Conservation (phyloP, 2,113 vertebrate species). For the Monarcha castaneiventris region DNA sequence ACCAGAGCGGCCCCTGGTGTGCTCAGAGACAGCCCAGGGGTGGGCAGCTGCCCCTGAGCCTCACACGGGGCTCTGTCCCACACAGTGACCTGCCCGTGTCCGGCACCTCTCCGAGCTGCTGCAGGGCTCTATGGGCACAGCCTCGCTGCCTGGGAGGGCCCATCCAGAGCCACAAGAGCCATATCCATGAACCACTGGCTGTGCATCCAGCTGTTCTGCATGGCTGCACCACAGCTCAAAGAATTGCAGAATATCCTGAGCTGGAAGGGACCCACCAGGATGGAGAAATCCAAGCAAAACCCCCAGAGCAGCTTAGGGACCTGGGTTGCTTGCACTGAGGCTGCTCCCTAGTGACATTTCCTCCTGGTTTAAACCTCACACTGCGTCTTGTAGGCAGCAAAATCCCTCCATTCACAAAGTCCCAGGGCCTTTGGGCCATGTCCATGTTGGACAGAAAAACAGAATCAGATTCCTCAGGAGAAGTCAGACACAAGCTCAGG, state of each 20-base stretch:
- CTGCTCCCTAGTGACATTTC: not conserved
- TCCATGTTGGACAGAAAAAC: not conserved
- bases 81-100: not conserved
- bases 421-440: not conserved
- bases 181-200: not conserved
- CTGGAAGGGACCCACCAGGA: not conserved
- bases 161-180: not conserved
- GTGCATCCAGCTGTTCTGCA: not conserved
- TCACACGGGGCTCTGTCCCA: accelerated
- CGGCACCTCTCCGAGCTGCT: accelerated
- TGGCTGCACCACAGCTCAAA: not conserved
- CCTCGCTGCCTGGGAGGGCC: not conserved
- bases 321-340: not conserved
- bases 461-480: not conserved
- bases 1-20: not conserved
- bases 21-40: not conserved
- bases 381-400: not conserved
- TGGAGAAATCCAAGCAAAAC: not conserved
- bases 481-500: not conserved
- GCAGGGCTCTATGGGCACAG: accelerated
- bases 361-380: not conserved
- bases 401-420: not conserved
- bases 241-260: not conserved
- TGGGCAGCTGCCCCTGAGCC: not conserved
- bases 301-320: not conserved